Evolutionary conservation across 2,113 vertebrate species (phyloP).

Genomic region (Crotalus helleri): DNA sequence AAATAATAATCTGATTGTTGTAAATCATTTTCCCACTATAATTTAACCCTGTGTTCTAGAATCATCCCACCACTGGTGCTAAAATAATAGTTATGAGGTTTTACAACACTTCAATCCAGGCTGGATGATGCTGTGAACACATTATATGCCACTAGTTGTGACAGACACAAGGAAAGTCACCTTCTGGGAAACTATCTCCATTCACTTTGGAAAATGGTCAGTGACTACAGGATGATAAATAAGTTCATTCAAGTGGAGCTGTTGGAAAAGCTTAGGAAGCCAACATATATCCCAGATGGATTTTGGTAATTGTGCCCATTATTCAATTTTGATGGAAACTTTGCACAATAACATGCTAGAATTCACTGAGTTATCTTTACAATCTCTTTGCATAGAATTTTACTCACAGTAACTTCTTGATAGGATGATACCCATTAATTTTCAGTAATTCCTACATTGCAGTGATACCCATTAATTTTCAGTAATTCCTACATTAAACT

Average conservation of each 20-base stretch:
- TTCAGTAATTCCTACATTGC: neutral
- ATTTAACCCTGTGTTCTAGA: neutral
- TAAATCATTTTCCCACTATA: constrained; percentile 27
- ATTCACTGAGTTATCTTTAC: neutral
- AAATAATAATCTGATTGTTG: constrained; percentile 55
- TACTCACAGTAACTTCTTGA: neutral
- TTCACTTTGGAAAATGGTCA: neutral
- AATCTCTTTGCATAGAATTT: neutral
- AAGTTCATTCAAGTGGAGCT: neutral
- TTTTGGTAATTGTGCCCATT: neutral
- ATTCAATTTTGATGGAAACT: neutral
- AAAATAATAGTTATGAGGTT: neutral
- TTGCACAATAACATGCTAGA: neutral
- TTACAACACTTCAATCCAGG: neutral
- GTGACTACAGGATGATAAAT: neutral
- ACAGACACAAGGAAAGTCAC: constrained; percentile 1
- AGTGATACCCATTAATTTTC: neutral
- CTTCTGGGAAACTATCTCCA: constrained; percentile 3
- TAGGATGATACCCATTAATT: neutral
- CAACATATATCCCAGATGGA: neutral
- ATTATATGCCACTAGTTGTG: neutral
- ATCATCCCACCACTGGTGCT: neutral
- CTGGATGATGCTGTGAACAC: neutral
- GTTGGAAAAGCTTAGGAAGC: neutral
- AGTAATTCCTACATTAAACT: neutral